Base-by-base conservation (phyloP, 2,797 vertebrate species). In the Oreochromis mossambicus region DNA sequence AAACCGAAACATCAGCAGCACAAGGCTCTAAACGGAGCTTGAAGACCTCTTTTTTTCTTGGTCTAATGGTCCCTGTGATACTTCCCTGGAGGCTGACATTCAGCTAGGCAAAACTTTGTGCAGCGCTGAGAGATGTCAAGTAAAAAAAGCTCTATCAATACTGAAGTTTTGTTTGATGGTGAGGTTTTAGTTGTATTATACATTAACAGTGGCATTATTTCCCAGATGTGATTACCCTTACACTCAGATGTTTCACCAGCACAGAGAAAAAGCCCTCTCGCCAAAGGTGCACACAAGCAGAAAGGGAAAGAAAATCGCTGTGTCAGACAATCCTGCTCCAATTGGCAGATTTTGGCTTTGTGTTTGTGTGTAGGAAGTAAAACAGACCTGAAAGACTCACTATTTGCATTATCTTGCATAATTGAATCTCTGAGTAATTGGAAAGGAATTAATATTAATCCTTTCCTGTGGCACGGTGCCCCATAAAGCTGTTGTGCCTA, bases 371-470 rank as follows among this genome's bases (percentile, higher is more conserved):
- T 43, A 78, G 79, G 75, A 87, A 83, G 80, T 83, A 85, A 87
- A 90, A 83, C 73, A 83, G 87, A 88, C 86, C 85, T 61, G 77
- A 83, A 93, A 91, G 83, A 88, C 80, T 77, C 77, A n/a, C n/a
- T 91, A 90, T 93, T 94, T 91, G 86, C 84, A 92, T 94, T 91
- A 91, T 94, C 88, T 84, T 86, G 86, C 81, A 89, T 93, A 95
- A 94, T 89, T 93, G 87, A 94, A 92, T 94, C 77, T 89, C 41
- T 76, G 84, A 86, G 89, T 91, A 88, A 94, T 89, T 93, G 85
- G 78, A 73, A 87, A 58, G 83, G 87, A 91, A 94, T 95, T 85
- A 91, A 92, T 94, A 94, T 94, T 89, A 94, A 94, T 95, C 89
- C 78, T 89, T 54, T 87, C 48, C 86, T 86, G 84, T 91, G 89